Evolutionary conservation across 2,888 invertebrate species (phyloP).

Genomic region (Hymenopus coronatus): DNA sequence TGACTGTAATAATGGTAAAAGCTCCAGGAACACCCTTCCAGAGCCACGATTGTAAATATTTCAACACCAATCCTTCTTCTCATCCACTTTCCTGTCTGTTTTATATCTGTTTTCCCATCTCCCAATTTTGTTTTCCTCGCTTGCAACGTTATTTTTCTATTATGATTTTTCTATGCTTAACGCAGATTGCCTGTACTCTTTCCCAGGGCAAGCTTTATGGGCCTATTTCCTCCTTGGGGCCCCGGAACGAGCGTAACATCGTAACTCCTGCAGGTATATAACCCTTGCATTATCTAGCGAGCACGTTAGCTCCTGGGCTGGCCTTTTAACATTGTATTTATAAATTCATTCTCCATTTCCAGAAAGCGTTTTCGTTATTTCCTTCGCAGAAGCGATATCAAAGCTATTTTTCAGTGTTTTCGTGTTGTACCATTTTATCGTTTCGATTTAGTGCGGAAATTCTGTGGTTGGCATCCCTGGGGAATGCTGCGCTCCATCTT

Average conservation of each 20-base stretch:
- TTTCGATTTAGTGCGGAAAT: neutral
- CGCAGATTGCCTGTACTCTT: neutral
- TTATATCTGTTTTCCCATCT: neutral
- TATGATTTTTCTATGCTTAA: neutral
- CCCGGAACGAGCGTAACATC: neutral
- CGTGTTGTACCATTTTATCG: neutral
- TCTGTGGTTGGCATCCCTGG: neutral
- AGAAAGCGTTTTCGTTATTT: neutral
- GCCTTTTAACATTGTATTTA: neutral
- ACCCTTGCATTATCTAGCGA: neutral
- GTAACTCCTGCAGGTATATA: neutral
- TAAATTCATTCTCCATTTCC: neutral
- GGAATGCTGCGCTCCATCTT: neutral
- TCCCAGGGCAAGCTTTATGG: neutral
- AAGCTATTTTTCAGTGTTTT: neutral
- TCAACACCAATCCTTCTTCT: neutral
- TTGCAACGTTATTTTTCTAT: neutral
- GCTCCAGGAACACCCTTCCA: neutral
- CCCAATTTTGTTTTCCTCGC: neutral
- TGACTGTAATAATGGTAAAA: no score
- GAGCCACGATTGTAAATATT: neutral
- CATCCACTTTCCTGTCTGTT: neutral
- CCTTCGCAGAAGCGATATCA: neutral
- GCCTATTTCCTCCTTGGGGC: neutral
- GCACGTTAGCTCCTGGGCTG: neutral